These are phyloP conservation scores for Smutsia temminckii DNA, from an alignment of 2,797 vertebrate species.

Conservation along the genomic window DNA sequence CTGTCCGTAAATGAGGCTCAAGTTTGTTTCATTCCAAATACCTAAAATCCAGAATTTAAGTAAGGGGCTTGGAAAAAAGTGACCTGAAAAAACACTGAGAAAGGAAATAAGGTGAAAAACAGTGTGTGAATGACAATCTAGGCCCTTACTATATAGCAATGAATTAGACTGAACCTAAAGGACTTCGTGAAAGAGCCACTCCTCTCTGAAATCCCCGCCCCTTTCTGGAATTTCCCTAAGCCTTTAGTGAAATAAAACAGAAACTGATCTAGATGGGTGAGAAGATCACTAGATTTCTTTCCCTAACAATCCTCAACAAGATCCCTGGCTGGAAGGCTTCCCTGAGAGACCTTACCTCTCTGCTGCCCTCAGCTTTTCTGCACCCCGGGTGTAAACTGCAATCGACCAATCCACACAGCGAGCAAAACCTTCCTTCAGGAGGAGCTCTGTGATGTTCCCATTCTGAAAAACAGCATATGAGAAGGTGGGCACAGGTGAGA, in stretches of 20 bases:
- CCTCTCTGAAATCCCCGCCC: neutral
- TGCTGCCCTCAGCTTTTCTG: slow-evolving; percentile 94
- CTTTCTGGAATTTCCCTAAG: neutral
- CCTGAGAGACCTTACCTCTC: slow-evolving; percentile 88
- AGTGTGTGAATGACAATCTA: neutral
- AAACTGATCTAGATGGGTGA: neutral
- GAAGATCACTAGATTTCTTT: neutral
- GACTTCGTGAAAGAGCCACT: neutral
- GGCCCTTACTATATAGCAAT: neutral
- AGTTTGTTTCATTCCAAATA: slow-evolving; percentile 36
- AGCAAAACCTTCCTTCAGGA: slow-evolving; percentile 97
- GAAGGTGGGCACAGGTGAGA: slow-evolving; percentile 18
- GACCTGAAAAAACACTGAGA: neutral
- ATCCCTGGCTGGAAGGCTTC: neutral
- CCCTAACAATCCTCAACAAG: neutral
- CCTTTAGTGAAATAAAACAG: neutral
- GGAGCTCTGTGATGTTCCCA: slow-evolving; percentile 97
- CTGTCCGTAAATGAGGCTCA: neutral
- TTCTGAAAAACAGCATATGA: slow-evolving; percentile 86
- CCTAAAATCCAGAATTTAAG: neutral
- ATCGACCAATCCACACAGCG: slow-evolving; percentile 99
- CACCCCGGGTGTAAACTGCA: slow-evolving; percentile 95
- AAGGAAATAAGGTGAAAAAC: neutral
- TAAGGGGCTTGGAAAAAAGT: neutral
- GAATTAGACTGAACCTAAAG: neutral